These are phyloP conservation scores for Mnemiopsis leidyi DNA, from an alignment of 37 sponge, comb jelly and placozoan genomes.

Conservation along the genomic window DNA sequence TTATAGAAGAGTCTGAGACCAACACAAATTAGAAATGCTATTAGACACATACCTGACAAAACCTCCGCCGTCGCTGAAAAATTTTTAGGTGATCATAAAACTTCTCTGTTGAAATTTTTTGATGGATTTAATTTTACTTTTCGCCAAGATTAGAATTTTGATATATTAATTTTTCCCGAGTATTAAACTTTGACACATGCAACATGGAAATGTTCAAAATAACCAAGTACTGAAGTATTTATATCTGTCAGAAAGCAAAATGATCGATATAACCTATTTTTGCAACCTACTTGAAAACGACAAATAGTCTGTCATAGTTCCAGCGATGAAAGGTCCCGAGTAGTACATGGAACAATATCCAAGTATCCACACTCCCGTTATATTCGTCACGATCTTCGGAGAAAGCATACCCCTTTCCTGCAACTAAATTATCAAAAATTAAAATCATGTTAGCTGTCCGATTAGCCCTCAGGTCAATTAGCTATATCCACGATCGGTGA, in stretches of 20 bases:
- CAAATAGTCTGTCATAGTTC: constrained; percentile 1
- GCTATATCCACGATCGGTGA: too few relatives aligned
- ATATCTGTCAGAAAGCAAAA: too few relatives aligned
- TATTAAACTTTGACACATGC: background rate
- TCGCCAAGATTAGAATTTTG: background rate
- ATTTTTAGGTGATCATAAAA: background rate
- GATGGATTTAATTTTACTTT: background rate
- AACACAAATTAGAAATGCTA: background rate
- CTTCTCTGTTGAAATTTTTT: too few relatives aligned
- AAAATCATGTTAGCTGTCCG: too few relatives aligned
- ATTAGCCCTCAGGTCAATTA: too few relatives aligned
- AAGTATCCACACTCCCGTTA: background rate
- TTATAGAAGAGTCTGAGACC: background rate
- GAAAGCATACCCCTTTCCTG: background rate
- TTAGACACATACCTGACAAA: background rate
- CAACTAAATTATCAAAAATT: background rate
- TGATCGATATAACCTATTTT: background rate
- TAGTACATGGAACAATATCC: background rate
- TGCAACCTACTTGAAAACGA: background rate
- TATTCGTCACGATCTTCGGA: background rate
- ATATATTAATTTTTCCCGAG: too few relatives aligned
- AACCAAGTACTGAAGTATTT: too few relatives aligned
- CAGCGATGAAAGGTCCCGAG: background rate
- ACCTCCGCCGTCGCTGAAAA: background rate
- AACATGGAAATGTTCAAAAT: background rate